Conservation (phyloP, 2,888 invertebrate species). For the Vannuccia rotundouncinata region DNA sequence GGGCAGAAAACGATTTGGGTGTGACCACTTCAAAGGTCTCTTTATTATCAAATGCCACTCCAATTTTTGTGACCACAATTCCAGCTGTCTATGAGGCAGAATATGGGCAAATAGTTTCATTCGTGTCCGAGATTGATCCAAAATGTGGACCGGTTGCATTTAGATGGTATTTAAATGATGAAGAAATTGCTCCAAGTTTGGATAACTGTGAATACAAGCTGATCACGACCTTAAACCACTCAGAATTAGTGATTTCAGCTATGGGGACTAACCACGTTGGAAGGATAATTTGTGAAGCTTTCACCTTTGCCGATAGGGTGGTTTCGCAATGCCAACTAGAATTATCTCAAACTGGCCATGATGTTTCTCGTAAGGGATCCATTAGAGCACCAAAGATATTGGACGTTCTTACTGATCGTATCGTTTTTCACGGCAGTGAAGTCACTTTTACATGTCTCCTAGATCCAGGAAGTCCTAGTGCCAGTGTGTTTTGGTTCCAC, state of each 20-base stretch:
- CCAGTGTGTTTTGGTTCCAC: neutral
- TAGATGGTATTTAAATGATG: neutral
- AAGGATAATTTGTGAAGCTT: neutral
- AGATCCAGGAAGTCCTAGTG: neutral
- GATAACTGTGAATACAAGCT: neutral
- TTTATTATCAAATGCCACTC: slow-evolving; percentile 41
- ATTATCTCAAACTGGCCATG: neutral
- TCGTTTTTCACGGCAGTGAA: neutral
- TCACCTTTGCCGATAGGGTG: neutral
- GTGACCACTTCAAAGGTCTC: slow-evolving; percentile 53
- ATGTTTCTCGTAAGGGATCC: neutral
- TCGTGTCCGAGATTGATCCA: neutral
- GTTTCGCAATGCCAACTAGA: neutral
- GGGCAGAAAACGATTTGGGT: slow-evolving; percentile 53
- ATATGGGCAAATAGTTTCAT: neutral
- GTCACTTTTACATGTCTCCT: neutral
- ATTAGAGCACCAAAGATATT: neutral
- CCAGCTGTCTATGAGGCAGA: neutral
- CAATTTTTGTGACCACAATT: neutral
- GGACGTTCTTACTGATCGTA: neutral
- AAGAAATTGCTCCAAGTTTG: neutral
- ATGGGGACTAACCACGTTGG: neutral
- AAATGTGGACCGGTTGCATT: neutral
- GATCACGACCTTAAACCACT: neutral
- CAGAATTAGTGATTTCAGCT: neutral